A percentile compares a stretch with the other conserved stretches of the same genome.
Conservation (phyloP, 2,797 vertebrate species). For the Phalanger gymnotis region DNA sequence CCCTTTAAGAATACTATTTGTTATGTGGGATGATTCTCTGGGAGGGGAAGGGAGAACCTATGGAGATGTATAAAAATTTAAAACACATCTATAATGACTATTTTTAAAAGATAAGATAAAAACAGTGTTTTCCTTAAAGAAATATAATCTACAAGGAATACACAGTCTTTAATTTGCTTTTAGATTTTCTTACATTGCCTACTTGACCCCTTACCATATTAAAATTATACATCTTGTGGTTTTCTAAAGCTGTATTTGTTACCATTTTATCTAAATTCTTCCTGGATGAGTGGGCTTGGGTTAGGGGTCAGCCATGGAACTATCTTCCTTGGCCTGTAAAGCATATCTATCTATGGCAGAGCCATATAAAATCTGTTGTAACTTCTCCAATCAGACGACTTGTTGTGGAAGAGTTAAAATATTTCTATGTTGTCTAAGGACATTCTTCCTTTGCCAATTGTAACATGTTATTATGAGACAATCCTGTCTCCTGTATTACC, state of each 20-base stretch:
- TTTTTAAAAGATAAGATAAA: neutral
- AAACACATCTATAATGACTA: neutral
- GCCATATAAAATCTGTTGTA: neutral
- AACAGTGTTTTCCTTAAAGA: neutral
- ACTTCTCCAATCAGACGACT: neutral
- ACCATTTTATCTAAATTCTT: neutral
- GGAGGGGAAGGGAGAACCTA: neutral
- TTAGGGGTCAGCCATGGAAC: neutral
- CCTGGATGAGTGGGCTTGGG: neutral
- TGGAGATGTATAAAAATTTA: neutral
- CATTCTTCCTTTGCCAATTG: neutral
- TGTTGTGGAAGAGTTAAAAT: neutral
- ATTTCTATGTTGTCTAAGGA: neutral
- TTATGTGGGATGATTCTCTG: neutral
- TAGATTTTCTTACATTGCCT: neutral
- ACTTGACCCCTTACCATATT: no score
- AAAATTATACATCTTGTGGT: no score
- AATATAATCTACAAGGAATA: neutral
- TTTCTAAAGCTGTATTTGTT: neutral
- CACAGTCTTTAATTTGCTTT: rapidly evolving
- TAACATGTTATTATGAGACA: neutral
- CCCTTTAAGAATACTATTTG: neutral
- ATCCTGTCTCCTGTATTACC: neutral
- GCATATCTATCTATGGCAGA: neutral
- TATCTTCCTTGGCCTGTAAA: neutral